Evolutionary conservation across 2,113 vertebrate genomes (phyloP).

Genomic region (Dolichallabes microphthalmus): DNA sequence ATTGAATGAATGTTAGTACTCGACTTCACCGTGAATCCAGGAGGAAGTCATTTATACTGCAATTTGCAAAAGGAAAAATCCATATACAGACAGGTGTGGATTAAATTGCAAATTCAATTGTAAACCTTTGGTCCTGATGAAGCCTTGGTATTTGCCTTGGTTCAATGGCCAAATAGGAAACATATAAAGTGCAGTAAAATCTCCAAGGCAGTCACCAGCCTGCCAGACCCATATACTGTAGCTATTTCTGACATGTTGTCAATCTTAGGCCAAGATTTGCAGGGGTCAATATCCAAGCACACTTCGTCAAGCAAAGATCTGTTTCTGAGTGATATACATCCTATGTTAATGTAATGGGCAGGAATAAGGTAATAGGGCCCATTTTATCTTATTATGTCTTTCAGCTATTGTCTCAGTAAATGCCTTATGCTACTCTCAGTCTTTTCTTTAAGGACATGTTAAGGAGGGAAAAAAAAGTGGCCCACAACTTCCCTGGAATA

Average conservation of each 20-base stretch:
- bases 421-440: slow-evolving; percentile 59
- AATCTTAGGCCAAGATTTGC: slow-evolving; percentile 18
- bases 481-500: slow-evolving; percentile 63
- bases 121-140: slow-evolving; percentile 43
- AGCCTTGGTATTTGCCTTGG: slow-evolving; percentile 21
- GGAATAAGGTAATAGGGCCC: slow-evolving; percentile 47
- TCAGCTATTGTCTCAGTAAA: slow-evolving; percentile 62
- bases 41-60: slow-evolving; percentile 60
- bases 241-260: slow-evolving; percentile 40
- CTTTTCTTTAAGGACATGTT: slow-evolving; percentile 66
- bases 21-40: slow-evolving; percentile 45
- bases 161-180: slow-evolving; percentile 35
- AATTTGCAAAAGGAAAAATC: slow-evolving; percentile 58
- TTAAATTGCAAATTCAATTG: slow-evolving; percentile 48
- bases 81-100: slow-evolving; percentile 61
- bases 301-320: slow-evolving; percentile 49
- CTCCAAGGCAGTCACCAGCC: slow-evolving; percentile 33
- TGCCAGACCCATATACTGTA: not conserved
- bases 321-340: slow-evolving; percentile 55
- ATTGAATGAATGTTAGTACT: slow-evolving; percentile 29
- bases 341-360: slow-evolving; percentile 63
- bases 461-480: slow-evolving; percentile 55
- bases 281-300: slow-evolving; percentile 44
- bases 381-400: slow-evolving; percentile 65
- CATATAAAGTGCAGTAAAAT: slow-evolving; percentile 9